Base-by-base conservation (phyloP, 2,113 vertebrate species). In the Ondatra zibethicus region DNA sequence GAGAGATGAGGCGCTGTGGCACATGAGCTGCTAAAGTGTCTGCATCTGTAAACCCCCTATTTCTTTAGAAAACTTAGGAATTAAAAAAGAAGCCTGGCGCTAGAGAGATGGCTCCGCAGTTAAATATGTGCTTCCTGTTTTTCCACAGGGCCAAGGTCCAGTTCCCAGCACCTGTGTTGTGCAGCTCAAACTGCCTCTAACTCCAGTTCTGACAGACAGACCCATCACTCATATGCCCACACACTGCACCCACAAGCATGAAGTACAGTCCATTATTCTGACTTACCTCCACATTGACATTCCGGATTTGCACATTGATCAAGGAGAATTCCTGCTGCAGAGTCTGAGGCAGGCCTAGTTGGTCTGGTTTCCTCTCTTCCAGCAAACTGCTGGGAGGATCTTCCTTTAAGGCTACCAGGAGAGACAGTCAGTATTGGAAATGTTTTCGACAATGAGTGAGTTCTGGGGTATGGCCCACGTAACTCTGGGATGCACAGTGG, bases 291-390 rank as follows among this genome's bases (percentile, higher is more conserved):
- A 99, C 99, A 0, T 99, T 99, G 96, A 99, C 99, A 0, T 99
- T 99, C 27, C 99, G 99, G 97, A 99, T 99, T 98, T 99, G 99
- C 96, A 99, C 99, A 5, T 99, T 99, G 98, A 99, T 99, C 96
- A 99, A 98, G 7, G 99, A 99, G 98, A 99, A 99, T 97, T 99
- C 99, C 98, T 99, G 99, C 98, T 99, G 99, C 95, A 99, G 99
- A 0, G 99, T 99, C 98, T 99, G 99, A 29, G 99, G 99, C 66
- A 99, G 98, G 16, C 99, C 99, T 16, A 97, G 95, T 0, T 98
- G 98, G 16, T 99, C 99, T 0, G 98, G 98, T 45, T 98, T 99
- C 55, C 98, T 98, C 16, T 98, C 98, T 68, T 99, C 98, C 5
- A 98, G 27, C 55, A 99, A 95, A 36, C 85, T 98, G 63, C 97